These are phyloP conservation scores for Odontomyia ornata DNA, from an alignment of 2,888 invertebrate genomes.

Conservation along the genomic window DNA sequence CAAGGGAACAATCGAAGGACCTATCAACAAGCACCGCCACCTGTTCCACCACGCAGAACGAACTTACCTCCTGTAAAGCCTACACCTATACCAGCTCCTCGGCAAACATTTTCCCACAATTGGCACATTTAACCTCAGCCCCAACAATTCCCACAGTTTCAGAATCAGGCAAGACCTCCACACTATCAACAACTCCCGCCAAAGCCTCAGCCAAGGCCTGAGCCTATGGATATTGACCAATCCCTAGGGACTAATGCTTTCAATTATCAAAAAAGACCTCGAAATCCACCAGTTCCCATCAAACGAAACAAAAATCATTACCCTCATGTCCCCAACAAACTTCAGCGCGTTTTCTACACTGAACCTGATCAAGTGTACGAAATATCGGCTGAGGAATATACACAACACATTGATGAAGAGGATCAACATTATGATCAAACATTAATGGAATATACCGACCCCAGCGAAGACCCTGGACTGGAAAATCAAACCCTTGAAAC, in stretches of 20 bases:
- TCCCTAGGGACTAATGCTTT: background rate
- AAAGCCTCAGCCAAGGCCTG: background rate
- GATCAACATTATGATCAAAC: background rate
- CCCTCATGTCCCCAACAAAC: background rate
- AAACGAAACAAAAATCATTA: background rate
- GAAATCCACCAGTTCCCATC: background rate
- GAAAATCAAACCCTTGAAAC: background rate
- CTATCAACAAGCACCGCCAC: background rate
- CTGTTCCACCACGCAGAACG: background rate
- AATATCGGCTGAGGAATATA: background rate
- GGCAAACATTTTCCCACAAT: background rate
- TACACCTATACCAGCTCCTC: background rate
- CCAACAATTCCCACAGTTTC: background rate
- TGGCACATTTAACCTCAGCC: background rate
- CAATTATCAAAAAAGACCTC: slow-evolving; percentile 8
- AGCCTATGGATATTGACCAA: slow-evolving; percentile 3
- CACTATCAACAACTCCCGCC: background rate
- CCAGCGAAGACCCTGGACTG: background rate
- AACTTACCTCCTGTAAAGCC: background rate
- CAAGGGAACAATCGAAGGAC: fast-evolving
- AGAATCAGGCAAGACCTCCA: background rate
- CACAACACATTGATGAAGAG: background rate
- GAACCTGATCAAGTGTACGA: background rate
- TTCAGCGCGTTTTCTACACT: slow-evolving; percentile 6
- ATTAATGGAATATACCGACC: background rate